phyloP scores from a whole-genome alignment of 2,888 invertebrate genomes.

The Camponotus fellah region DNA sequence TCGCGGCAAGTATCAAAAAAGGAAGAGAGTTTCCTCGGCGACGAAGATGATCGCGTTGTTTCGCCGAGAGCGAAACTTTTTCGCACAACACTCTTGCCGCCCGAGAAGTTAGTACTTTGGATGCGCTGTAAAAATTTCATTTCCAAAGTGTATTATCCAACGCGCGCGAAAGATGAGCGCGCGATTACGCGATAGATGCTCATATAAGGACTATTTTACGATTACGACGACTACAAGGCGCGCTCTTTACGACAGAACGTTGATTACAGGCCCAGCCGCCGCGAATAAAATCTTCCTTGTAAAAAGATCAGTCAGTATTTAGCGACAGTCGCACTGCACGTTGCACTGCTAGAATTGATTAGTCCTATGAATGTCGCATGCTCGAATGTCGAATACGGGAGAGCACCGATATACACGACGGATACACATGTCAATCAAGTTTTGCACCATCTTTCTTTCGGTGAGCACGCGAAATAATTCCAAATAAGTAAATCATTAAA shows the following conservation, averaged over 20 bases:
- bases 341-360: constrained; percentile 72
- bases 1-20: background rate
- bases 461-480: background rate
- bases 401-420: constrained; percentile 65
- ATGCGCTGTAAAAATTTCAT: constrained; percentile 48
- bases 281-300: constrained; percentile 67
- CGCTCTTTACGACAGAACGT: constrained; percentile 10
- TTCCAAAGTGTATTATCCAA: constrained; percentile 20
- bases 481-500: background rate
- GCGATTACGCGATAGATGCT: constrained; percentile 15
- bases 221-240: constrained; percentile 7
- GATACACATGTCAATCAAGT: constrained; percentile 61
- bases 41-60: constrained; percentile 23
- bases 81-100: constrained; percentile 14
- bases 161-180: background rate
- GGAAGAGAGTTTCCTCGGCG: background rate
- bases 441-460: background rate
- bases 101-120: constrained; percentile 26
- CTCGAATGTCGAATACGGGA: constrained; percentile 63
- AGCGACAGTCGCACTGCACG: constrained; percentile 73
- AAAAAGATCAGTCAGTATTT: constrained; percentile 66
- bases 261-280: background rate
- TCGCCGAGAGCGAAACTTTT: background rate
- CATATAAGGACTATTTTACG: constrained; percentile 13
- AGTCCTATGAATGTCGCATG: constrained; percentile 79